Conservation (phyloP, 2,888 invertebrate species). For the Tetramorium bicarinatum region DNA sequence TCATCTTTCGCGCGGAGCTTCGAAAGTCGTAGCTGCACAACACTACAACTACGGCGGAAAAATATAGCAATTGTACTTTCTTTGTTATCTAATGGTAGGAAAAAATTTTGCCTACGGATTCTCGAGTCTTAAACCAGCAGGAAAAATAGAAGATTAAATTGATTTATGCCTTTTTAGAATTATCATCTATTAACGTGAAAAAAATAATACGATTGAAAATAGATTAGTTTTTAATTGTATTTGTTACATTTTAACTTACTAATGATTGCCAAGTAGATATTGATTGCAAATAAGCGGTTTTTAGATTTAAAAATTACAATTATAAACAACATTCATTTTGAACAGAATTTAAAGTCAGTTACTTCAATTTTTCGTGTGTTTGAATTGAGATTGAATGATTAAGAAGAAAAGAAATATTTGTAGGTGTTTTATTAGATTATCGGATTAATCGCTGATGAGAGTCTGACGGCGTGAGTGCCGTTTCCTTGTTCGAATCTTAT, state of each 20-base stretch:
- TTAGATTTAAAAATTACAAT: background rate
- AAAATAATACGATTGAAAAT: background rate
- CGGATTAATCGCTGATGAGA: background rate
- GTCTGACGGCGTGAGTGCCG: background rate
- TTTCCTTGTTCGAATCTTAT: slow-evolving; percentile 1
- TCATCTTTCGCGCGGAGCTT: background rate
- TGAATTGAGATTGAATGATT: background rate
- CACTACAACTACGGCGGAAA: too few species aligned
- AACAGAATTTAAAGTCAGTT: background rate
- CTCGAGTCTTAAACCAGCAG: too few species aligned
- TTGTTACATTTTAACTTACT: background rate
- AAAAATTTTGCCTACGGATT: too few species aligned
- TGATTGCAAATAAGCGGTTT: background rate
- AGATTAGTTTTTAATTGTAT: background rate
- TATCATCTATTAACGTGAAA: background rate
- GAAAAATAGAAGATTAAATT: background rate
- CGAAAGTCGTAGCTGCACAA: too few species aligned
- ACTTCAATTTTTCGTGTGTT: background rate
- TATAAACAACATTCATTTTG: background rate
- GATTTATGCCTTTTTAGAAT: background rate
- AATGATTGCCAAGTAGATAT: background rate
- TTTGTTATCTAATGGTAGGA: too few species aligned
- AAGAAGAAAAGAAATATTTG: background rate
- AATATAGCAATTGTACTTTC: too few species aligned
- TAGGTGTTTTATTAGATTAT: background rate